phyloP scores from a whole-genome alignment of 2,888 invertebrate species.

The Bombylius discolor region DNA sequence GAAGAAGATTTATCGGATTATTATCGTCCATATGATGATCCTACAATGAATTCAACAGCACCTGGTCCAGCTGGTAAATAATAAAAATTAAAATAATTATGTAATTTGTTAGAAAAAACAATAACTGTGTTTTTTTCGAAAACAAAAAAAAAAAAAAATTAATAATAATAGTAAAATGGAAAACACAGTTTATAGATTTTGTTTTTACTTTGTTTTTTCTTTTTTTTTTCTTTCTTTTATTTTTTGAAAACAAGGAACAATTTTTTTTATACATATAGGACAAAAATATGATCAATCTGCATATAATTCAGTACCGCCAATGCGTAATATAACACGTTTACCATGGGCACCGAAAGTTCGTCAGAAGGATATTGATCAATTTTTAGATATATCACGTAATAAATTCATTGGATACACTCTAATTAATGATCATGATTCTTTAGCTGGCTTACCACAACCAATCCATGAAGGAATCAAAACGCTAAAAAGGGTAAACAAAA shows the following conservation, averaged over 20 bases:
- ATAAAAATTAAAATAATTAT: not conserved
- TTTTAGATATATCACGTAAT: constrained; percentile 76
- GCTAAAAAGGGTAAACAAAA: constrained; percentile 48
- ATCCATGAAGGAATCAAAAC: constrained; percentile 93
- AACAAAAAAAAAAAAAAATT: no score
- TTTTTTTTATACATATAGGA: constrained; percentile 4
- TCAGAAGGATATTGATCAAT: constrained; percentile 84
- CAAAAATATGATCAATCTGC: constrained; percentile 13
- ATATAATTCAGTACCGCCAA: constrained; percentile 20
- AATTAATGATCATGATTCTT: constrained; percentile 70
- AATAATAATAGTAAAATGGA: no score
- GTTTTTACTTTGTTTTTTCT: no score
- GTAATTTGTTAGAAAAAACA: no score
- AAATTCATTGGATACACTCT: constrained; percentile 96
- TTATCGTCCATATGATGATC: constrained; percentile 35
- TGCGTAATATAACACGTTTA: constrained; percentile 41
- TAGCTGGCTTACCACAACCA: constrained; percentile 91
- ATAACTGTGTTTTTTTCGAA: not conserved
- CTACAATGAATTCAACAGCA: constrained; percentile 22
- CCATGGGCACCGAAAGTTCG: constrained; percentile 96
- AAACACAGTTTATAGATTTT: no score
- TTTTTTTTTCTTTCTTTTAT: no score
- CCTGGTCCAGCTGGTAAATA: constrained; percentile 10
- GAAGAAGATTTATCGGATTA: constrained; percentile 41
- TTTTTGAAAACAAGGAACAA: no score